Conservation (phyloP, 2,797 vertebrate genomes). For the Psittacula derbiana region DNA sequence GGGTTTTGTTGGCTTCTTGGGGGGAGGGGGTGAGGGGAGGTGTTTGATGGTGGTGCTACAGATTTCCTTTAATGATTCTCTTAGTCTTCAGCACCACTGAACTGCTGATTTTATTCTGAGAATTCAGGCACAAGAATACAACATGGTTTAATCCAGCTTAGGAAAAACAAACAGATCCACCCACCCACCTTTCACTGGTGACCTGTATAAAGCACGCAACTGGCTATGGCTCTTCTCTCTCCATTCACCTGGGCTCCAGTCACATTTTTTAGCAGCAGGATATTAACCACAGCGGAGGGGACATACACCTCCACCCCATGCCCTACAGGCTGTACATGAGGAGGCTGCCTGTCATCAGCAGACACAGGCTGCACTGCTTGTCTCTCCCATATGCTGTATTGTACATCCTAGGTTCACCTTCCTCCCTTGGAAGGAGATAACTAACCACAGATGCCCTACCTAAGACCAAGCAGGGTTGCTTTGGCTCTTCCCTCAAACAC, state of each 20-base stretch:
- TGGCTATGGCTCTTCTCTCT: not conserved
- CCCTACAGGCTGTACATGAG: not conserved
- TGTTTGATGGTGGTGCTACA: too few relatives aligned
- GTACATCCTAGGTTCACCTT: not conserved
- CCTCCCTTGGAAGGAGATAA: not conserved
- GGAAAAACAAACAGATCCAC: constrained; percentile 43
- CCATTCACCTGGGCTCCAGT: not conserved
- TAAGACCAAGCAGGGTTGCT: not conserved
- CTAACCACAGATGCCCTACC: not conserved
- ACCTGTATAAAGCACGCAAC: not conserved
- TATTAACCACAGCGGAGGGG: not conserved
- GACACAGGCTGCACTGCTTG: not conserved
- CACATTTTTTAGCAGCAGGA: not conserved
- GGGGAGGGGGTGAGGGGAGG: too few relatives aligned
- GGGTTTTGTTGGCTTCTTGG: not conserved
- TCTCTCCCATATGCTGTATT: not conserved
- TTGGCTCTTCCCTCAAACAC: not conserved
- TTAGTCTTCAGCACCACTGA: not conserved
- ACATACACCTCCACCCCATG: not conserved
- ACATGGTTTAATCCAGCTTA: not conserved
- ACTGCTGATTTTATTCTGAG: not conserved
- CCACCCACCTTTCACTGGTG: not conserved
- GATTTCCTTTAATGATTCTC: not conserved
- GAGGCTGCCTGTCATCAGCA: not conserved
- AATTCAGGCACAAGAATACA: not conserved